These are phyloP conservation scores for Drosophila pseudotalamancana DNA, from an alignment of 2,888 invertebrate species.

Conservation along the genomic window DNA sequence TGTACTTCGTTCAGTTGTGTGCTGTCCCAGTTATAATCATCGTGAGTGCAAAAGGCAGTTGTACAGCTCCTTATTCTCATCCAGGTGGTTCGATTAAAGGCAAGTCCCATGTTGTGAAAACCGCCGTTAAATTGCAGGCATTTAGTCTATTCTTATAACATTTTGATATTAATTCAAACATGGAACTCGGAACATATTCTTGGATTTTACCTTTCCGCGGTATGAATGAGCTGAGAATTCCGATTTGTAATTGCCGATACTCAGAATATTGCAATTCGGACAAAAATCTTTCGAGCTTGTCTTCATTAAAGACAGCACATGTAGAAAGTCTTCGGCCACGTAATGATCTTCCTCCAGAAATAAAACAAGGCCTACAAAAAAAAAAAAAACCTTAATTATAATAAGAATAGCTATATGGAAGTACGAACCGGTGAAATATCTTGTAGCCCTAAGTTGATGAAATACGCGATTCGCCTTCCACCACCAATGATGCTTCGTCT, in stretches of 20 bases:
- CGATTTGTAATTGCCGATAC: slow-evolving; percentile 97
- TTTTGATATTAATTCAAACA: slow-evolving; percentile 82
- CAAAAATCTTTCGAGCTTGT: slow-evolving; percentile 91
- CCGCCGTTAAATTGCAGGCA: slow-evolving; percentile 97
- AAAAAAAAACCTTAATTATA: background rate
- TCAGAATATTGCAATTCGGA: slow-evolving; percentile 95
- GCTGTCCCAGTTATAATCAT: slow-evolving; percentile 99
- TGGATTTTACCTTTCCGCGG: slow-evolving; percentile 86
- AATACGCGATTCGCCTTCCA: slow-evolving; percentile 99
- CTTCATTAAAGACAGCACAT: slow-evolving; percentile 92
- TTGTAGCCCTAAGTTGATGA: slow-evolving; percentile 93
- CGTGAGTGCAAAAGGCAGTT: slow-evolving; percentile 95
- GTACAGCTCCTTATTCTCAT: slow-evolving; percentile 91
- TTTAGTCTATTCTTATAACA: too few species aligned
- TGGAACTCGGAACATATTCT: background rate
- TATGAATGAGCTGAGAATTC: slow-evolving; percentile 92
- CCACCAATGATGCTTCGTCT: slow-evolving; percentile 99
- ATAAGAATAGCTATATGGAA: background rate
- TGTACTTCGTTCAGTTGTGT: too few species aligned
- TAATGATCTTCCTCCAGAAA: slow-evolving; percentile 99
- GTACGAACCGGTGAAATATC: slow-evolving; percentile 89
- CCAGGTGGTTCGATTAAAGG: slow-evolving; percentile 95
- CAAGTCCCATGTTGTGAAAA: slow-evolving; percentile 99
- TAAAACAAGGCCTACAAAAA: slow-evolving; percentile 89
- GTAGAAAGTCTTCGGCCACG: slow-evolving; percentile 97